Percentiles rank a stretch among this genome's conserved stretches.
Conservation (phyloP, 2,888 invertebrate genomes). For the Andrena chrysosceles region DNA sequence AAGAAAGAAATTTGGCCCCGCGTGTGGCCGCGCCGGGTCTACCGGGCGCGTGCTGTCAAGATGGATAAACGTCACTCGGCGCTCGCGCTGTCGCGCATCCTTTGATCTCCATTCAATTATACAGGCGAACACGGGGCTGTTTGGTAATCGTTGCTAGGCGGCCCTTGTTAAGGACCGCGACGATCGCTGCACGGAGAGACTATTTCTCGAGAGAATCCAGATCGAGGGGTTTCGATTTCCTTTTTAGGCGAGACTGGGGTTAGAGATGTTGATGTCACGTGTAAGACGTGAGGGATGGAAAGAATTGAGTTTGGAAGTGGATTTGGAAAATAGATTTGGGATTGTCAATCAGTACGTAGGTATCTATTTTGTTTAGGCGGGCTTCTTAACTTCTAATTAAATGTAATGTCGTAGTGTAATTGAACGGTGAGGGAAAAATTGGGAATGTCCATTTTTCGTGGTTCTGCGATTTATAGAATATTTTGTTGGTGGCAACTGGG, state of each 20-base stretch:
- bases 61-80: constrained; percentile 56
- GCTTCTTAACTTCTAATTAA: too few relatives aligned
- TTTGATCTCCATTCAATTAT: constrained; percentile 56
- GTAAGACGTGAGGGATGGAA: too few relatives aligned
- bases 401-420: too few relatives aligned
- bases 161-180: constrained; percentile 7
- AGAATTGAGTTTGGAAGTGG: too few relatives aligned
- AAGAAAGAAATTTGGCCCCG: constrained; percentile 63
- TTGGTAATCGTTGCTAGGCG: constrained; percentile 29
- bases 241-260: too few relatives aligned
- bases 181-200: background rate
- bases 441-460: too few relatives aligned
- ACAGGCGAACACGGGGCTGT: constrained; percentile 23
- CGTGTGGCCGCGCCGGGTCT: constrained; percentile 67
- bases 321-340: too few relatives aligned
- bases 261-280: background rate
- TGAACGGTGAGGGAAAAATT: too few relatives aligned
- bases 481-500: too few relatives aligned
- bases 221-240: background rate
- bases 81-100: constrained; percentile 41
- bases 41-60: constrained; percentile 63
- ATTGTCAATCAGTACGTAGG: too few relatives aligned
- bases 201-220: background rate
- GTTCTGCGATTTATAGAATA: too few relatives aligned
- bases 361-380: too few relatives aligned